These are phyloP conservation scores for Gymnoscelis rufifasciata DNA, from an alignment of 2,888 invertebrate species.

Conservation along the genomic window DNA sequence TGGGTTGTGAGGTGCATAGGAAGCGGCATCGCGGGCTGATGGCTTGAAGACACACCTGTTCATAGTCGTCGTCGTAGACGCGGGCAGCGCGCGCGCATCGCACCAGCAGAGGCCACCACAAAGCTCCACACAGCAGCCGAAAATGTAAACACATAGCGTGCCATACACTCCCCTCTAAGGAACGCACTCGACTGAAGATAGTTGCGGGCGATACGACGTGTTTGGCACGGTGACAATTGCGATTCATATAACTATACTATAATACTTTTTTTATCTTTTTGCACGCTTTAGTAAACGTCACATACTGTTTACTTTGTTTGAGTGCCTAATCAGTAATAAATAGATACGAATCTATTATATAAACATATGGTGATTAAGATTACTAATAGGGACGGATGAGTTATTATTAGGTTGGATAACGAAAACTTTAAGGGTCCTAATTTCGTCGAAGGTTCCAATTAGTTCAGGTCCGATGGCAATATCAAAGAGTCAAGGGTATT, in stretches of 20 bases:
- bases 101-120: conserved; percentile 74
- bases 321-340: conserved; percentile 6
- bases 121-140: conserved; percentile 74
- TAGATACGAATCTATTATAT: conserved; percentile 4
- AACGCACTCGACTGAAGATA: conserved; percentile 73
- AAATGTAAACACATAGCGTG: conserved; percentile 76
- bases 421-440: neutral
- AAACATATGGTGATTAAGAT: conserved; percentile 3
- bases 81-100: conserved; percentile 66
- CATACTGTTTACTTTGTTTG: conserved; percentile 28
- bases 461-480: conserved; percentile 11
- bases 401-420: neutral
- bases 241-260: conserved; percentile 36
- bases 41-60: conserved; percentile 62
- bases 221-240: conserved; percentile 73
- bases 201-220: conserved; percentile 58
- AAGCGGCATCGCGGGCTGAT: conserved; percentile 54
- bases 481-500: conserved; percentile 8
- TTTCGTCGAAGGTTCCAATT: conserved; percentile 9
- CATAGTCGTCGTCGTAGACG: conserved; percentile 72
- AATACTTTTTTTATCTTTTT: conserved; percentile 59
- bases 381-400: neutral
- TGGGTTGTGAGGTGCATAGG: conserved; percentile 52
- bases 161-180: conserved; percentile 76
- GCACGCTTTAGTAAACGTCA: conserved; percentile 51